phyloP scores from a whole-genome alignment of 2,113 vertebrate species.

The Jacana jacana region DNA sequence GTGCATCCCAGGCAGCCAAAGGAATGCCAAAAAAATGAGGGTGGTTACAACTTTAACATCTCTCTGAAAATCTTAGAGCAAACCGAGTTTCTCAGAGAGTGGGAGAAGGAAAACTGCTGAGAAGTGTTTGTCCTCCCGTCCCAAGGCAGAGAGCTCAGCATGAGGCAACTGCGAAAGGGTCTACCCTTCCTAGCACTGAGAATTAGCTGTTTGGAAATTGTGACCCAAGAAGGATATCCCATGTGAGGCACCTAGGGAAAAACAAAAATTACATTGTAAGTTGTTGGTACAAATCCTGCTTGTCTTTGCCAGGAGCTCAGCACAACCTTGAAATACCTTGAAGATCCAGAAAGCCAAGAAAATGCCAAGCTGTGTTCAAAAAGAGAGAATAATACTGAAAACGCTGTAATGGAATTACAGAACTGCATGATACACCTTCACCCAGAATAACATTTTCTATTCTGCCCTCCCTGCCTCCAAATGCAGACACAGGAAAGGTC shows the following conservation, averaged over 20 bases:
- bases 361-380: neutral
- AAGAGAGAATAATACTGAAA: neutral
- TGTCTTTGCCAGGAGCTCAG: neutral
- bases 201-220: neutral
- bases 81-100: neutral
- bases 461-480: neutral
- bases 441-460: slow-evolving; percentile 6
- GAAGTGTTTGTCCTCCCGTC: neutral
- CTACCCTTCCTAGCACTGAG: neutral
- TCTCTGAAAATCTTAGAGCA: neutral
- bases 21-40: neutral
- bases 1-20: neutral
- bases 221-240: neutral
- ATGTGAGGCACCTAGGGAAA: neutral
- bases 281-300: neutral
- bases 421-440: slow-evolving; percentile 38
- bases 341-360: neutral
- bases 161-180: neutral
- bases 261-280: neutral
- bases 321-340: accelerated
- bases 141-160: neutral
- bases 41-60: neutral
- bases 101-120: neutral
- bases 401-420: slow-evolving; percentile 7
- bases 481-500: slow-evolving; percentile 16